Conservation (phyloP, 2,888 invertebrate species). For the Cylloceria caligata region DNA sequence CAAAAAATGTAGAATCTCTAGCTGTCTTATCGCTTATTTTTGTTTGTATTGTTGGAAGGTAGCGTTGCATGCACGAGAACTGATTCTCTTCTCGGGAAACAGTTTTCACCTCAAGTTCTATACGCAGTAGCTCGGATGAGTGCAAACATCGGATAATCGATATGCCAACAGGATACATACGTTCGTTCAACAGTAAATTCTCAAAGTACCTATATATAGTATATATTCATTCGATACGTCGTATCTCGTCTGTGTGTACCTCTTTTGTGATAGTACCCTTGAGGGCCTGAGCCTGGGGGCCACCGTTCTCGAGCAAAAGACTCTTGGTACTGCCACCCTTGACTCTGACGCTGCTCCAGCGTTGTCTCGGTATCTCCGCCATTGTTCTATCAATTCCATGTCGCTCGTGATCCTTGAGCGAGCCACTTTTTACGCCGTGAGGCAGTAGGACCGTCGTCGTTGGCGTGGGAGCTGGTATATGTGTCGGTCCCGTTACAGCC, state of each 20-base stretch:
- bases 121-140: neutral
- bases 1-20: neutral
- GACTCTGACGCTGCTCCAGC: slow-evolving; percentile 83
- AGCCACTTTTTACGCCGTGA: slow-evolving; percentile 76
- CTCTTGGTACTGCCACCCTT: slow-evolving; percentile 83
- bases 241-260: slow-evolving; percentile 73
- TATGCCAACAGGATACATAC: slow-evolving; percentile 10
- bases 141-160: slow-evolving; percentile 25
- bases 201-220: neutral
- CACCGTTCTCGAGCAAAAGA: slow-evolving; percentile 82
- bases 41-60: neutral
- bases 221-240: neutral
- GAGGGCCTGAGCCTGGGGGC: slow-evolving; percentile 77
- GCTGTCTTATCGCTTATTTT: neutral
- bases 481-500: slow-evolving; percentile 38
- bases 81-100: neutral
- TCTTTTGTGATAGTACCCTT: slow-evolving; percentile 81
- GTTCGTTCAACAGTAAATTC: neutral
- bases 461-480: slow-evolving; percentile 33
- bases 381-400: slow-evolving; percentile 72
- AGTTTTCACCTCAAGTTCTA: neutral
- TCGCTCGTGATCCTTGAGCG: slow-evolving; percentile 79
- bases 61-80: neutral
- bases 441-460: slow-evolving; percentile 54
- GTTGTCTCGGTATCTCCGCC: slow-evolving; percentile 79